Conservation (phyloP, 2,888 invertebrate species). For the Panzeria rudis region DNA sequence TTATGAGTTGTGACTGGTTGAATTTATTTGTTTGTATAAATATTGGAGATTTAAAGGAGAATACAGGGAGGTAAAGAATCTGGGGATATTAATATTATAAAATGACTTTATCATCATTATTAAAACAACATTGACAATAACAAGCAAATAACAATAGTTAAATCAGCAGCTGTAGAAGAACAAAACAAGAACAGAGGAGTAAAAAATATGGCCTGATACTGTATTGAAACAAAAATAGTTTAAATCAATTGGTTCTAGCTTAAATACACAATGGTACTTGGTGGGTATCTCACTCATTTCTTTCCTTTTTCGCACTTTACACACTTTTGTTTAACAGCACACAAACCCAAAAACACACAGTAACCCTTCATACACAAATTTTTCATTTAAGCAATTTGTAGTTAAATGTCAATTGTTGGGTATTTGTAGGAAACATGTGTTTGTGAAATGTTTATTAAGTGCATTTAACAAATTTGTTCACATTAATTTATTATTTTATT, state of each 20-base stretch:
- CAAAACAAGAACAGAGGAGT: not conserved
- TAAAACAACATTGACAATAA: slow-evolving; percentile 32
- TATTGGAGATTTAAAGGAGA: not conserved
- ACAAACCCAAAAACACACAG: not conserved
- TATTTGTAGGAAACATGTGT: slow-evolving; percentile 59
- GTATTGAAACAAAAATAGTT: slow-evolving; percentile 3
- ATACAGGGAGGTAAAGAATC: not conserved
- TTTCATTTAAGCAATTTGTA: not conserved
- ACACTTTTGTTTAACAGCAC: not conserved
- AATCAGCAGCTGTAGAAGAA: slow-evolving; percentile 1
- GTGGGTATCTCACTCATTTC: not conserved
- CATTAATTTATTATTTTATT: slow-evolving; percentile 56
- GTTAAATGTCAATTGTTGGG: slow-evolving; percentile 39
- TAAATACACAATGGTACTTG: not conserved
- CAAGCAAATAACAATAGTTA: slow-evolving; percentile 33
- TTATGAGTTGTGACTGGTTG: slow-evolving; percentile 7
- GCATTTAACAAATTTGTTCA: slow-evolving; percentile 59
- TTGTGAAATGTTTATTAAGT: slow-evolving; percentile 65
- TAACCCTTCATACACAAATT: not conserved
- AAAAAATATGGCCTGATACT: not conserved
- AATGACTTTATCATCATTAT: slow-evolving; percentile 48
- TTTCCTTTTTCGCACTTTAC: not conserved
- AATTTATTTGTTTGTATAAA: not conserved
- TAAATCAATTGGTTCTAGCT: slow-evolving; percentile 15
- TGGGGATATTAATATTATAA: slow-evolving; percentile 7